Base-by-base conservation (phyloP, 2,888 invertebrate genomes). In the Molanna angustata region DNA sequence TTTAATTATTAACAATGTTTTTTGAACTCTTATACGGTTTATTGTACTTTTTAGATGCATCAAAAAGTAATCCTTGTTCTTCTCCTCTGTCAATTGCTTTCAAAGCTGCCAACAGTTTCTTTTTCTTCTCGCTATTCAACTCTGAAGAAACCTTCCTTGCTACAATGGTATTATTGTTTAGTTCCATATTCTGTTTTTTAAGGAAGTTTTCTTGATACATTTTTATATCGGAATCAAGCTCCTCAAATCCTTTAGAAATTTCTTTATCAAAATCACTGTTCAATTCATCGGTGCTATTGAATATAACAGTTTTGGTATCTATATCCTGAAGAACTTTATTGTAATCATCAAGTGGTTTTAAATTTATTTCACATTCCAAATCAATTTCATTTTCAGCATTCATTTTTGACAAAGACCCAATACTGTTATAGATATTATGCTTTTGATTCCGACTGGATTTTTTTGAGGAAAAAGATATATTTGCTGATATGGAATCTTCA, bases 61-160 rank as follows among this genome's bases (percentile, higher is more conserved):
- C 46, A 35, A 59, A 51, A 31, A 42, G 39, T 18, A 55, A 46
- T 2, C 54, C 59, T 14, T 54, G 54, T 27, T 61, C 60, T 13
- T 72, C 70, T 3, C 70, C 72, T 57, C 79, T 72, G 63, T 84
- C 84, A 56, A 85, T 84, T 17, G 81, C 82, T 62, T 80, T 80
- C 54, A 85, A 71, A 2, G 82, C 80, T 11, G 82, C 83, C 46
- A 85, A 68, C 35, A 85, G 65, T 62, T 82, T 80, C 43, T 73
- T 73, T 63, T 83, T 84, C 50, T 77, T 76, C 33, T 72, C 67
- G 49, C 54, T 49, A 19, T 54, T 67, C 60, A 61, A 61, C 62
- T 57, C 46, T 32, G 61, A 32, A 11, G 40, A 22, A 6, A 40
- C 20, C 11, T 53, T 48, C 14, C 42, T 31, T 11, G 14, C 9